Conservation (phyloP, 1,140 invertebrate species). For the Macrocentrus cingulum region DNA sequence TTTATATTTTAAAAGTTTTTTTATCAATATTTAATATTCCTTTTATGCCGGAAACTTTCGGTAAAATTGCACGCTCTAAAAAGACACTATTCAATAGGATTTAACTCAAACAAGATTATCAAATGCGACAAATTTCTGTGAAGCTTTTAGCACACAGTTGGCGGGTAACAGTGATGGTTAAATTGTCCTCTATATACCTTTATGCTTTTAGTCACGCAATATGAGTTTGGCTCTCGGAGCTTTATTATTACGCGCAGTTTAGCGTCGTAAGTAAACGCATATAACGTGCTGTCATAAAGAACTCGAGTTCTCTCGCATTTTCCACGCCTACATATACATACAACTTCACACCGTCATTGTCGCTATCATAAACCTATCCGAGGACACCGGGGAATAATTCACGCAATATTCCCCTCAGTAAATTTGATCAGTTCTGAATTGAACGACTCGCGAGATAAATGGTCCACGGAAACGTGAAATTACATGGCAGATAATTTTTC, state of each 20-base stretch:
- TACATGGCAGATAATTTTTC: slow-evolving; percentile 14
- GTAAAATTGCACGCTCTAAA: too few relatives aligned
- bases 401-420: slow-evolving; percentile 5
- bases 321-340: slow-evolving; percentile 24
- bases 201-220: slow-evolving; percentile 12
- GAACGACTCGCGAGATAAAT: too few relatives aligned
- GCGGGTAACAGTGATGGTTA: too few relatives aligned
- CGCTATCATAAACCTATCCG: background rate
- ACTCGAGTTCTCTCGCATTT: slow-evolving; percentile 35
- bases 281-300: slow-evolving; percentile 54
- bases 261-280: slow-evolving; percentile 41
- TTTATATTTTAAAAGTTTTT: too few relatives aligned
- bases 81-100: too few relatives aligned
- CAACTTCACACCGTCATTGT: background rate
- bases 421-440: too few relatives aligned
- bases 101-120: too few relatives aligned
- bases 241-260: slow-evolving; percentile 47
- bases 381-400: background rate
- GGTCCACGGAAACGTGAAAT: slow-evolving; percentile 8
- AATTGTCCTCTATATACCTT: slow-evolving; percentile 15
- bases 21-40: too few relatives aligned
- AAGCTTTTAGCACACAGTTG: too few relatives aligned
- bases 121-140: too few relatives aligned
- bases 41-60: too few relatives aligned
- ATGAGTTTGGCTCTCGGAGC: slow-evolving; percentile 38